Conservation (phyloP, 2,113 vertebrate genomes). For the Colaptes auratus region DNA sequence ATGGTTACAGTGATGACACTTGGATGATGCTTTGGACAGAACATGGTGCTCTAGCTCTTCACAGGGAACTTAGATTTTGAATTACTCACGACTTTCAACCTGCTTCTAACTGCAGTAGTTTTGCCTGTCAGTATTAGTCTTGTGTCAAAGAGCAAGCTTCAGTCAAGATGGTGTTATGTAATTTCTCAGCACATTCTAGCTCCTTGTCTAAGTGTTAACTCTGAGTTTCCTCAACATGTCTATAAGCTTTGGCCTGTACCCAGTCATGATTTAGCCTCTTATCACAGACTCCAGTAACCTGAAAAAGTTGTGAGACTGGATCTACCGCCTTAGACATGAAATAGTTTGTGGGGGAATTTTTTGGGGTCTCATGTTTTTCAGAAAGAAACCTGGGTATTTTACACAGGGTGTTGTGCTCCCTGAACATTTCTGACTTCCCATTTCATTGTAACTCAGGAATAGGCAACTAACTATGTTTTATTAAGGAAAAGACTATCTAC, state of each 20-base stretch:
- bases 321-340: background rate
- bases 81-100: background rate
- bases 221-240: background rate
- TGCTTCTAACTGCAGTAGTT: background rate
- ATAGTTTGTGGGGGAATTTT: background rate
- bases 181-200: background rate
- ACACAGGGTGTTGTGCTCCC: background rate
- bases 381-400: background rate
- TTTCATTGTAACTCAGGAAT: background rate
- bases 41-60: background rate
- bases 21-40: background rate
- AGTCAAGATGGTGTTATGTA: background rate
- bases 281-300: background rate
- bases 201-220: background rate
- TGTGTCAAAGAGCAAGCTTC: background rate
- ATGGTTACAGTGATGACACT: background rate
- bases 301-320: slow-evolving; percentile 7
- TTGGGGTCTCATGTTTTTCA: background rate
- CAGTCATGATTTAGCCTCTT: slow-evolving; percentile 5
- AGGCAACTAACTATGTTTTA: background rate
- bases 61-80: background rate
- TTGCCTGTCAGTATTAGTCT: background rate
- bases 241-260: background rate
- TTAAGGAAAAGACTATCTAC: background rate
- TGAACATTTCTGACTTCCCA: background rate